These are phyloP conservation scores for Epirrhoe alternata DNA, from an alignment of 2,888 invertebrate genomes.

Conservation along the genomic window DNA sequence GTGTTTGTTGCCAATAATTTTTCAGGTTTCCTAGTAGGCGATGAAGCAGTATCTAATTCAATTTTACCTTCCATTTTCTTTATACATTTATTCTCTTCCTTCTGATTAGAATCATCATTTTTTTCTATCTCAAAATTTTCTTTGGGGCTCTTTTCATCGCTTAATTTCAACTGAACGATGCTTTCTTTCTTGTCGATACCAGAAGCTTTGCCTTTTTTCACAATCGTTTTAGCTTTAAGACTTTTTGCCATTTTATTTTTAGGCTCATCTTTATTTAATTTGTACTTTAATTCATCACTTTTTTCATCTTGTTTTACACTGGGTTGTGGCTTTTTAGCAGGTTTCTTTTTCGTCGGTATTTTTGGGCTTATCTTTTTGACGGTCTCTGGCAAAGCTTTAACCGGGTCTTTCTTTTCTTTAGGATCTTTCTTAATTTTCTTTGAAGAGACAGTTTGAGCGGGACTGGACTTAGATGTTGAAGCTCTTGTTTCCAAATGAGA, in stretches of 20 bases:
- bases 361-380: conserved; percentile 59
- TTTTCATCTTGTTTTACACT: conserved; percentile 52
- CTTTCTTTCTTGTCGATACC: conserved; percentile 63
- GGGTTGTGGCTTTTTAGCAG: conserved; percentile 48
- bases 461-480: conserved; percentile 57
- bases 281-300: conserved; percentile 72
- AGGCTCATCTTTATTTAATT: conserved; percentile 68
- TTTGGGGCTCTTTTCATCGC: conserved; percentile 42
- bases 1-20: conserved; percentile 47
- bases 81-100: conserved; percentile 43
- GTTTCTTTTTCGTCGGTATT: conserved; percentile 54
- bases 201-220: conserved; percentile 59
- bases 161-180: conserved; percentile 27
- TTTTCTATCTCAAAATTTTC: conserved; percentile 28
- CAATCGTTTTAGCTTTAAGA: conserved; percentile 63
- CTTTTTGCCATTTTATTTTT: conserved; percentile 63
- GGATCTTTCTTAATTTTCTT: conserved; percentile 71
- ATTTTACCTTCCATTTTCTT: conserved; percentile 44
- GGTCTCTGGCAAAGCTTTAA: conserved; percentile 56
- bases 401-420: conserved; percentile 72
- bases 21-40: conserved; percentile 32
- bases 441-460: conserved; percentile 62
- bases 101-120: conserved; percentile 11
- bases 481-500: conserved; percentile 58
- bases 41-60: conserved; percentile 36